Conservation (phyloP, 2,113 vertebrate species). For the Myrmecophaga tridactyla region DNA sequence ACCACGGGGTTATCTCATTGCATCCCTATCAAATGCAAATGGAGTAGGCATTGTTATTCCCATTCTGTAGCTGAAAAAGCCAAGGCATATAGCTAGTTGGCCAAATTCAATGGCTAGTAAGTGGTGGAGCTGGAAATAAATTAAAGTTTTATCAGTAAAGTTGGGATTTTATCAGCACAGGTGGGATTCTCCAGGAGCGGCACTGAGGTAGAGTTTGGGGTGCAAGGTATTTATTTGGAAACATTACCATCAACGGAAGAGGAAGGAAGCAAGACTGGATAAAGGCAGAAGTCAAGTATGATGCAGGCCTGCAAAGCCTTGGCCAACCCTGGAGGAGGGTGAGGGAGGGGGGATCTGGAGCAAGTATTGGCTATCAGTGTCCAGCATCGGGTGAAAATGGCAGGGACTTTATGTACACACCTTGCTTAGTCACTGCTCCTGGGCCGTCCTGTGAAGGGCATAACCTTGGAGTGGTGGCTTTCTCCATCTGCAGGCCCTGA, state of each 20-base stretch:
- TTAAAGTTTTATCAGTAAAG: no score
- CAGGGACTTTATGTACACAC: fast-evolving
- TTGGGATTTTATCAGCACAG: fast-evolving
- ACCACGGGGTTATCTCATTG: no score
- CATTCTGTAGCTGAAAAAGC: no score
- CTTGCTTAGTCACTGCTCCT: neutral
- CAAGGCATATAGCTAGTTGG: no score
- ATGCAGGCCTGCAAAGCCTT: neutral
- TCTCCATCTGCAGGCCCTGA: neutral
- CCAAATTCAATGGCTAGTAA: no score
- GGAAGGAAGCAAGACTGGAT: neutral
- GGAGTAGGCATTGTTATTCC: no score
- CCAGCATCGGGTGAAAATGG: neutral
- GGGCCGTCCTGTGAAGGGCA: neutral
- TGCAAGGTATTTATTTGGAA: neutral
- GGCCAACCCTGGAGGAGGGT: neutral
- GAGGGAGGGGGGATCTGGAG: neutral
- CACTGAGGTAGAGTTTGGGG: neutral
- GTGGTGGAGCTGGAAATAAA: no score
- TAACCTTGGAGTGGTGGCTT: neutral
- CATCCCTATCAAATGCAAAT: no score
- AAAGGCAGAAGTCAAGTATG: no score
- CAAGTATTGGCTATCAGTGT: fast-evolving
- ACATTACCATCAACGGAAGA: neutral
- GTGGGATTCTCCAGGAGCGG: neutral